Evolutionary conservation across 2,888 invertebrate species (phyloP).

Genomic region (Macrophya annulata): DNA sequence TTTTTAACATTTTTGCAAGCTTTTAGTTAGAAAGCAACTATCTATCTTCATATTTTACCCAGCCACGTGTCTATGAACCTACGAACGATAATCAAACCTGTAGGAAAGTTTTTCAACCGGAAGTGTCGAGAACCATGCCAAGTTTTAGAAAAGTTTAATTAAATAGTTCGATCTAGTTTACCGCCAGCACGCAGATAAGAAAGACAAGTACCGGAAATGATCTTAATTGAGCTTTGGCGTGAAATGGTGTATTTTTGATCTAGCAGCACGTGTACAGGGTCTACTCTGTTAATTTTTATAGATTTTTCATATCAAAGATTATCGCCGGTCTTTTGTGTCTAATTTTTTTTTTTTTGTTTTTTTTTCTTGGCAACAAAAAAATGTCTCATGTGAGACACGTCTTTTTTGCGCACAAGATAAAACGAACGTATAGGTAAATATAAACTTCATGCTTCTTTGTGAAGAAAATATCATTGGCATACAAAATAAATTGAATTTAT

Average conservation of each 20-base stretch:
- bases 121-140: conserved; percentile 2
- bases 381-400: too few species aligned
- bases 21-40: conserved; percentile 21
- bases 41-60: background rate
- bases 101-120: background rate
- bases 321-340: background rate
- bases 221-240: background rate
- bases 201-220: conserved; percentile 44
- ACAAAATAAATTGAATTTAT: conserved; percentile 19
- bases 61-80: background rate
- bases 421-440: background rate
- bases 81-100: conserved; percentile 26
- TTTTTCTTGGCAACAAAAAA: too few species aligned
- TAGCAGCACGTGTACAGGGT: background rate
- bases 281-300: background rate
- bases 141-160: conserved; percentile 41
- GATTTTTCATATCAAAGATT: background rate
- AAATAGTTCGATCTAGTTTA: conserved; percentile 50
- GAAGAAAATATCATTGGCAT: background rate
- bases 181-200: conserved; percentile 29
- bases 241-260: conserved; percentile 15
- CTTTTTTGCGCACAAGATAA: background rate
- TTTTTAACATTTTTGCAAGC: conserved; percentile 21
- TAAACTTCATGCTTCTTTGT: background rate
- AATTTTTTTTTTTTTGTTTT: too few species aligned